Percentiles rank a stretch among this genome's conserved stretches.
Evolutionary conservation across 1,140 invertebrate species (phyloP).

Genomic region (Neuroterus valhalla): DNA sequence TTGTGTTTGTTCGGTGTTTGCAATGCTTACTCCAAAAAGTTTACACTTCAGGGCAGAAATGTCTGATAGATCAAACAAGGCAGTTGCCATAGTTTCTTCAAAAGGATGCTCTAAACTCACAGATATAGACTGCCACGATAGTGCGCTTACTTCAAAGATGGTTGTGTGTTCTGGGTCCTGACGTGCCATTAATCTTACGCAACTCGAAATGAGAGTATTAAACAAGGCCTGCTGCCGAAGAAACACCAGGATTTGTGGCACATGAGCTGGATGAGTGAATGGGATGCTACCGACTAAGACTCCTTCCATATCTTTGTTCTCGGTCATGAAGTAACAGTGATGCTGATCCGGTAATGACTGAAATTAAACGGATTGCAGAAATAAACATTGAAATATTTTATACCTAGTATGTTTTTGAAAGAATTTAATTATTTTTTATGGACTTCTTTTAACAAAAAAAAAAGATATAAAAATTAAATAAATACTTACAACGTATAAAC

Average conservation of each 20-base stretch:
- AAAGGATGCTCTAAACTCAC: slow-evolving; percentile 94
- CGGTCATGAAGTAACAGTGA: slow-evolving; percentile 95
- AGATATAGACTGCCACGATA: slow-evolving; percentile 91
- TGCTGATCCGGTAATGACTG: slow-evolving; percentile 93
- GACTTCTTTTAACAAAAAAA: neutral
- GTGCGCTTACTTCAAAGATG: slow-evolving; percentile 93
- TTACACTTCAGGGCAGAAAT: slow-evolving; percentile 83
- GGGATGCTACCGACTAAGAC: slow-evolving; percentile 89
- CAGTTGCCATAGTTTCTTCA: slow-evolving; percentile 93
- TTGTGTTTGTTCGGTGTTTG: slow-evolving; percentile 78
- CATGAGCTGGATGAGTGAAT: slow-evolving; percentile 94
- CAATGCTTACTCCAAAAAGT: slow-evolving; percentile 76
- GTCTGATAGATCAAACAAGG: slow-evolving; percentile 91
- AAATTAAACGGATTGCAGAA: slow-evolving; percentile 45
- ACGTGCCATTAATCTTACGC: slow-evolving; percentile 83
- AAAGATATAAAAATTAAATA: slow-evolving; percentile 20
- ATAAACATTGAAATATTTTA: neutral
- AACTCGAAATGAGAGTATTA: slow-evolving; percentile 91
- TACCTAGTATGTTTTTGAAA: no score
- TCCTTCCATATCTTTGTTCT: slow-evolving; percentile 86
- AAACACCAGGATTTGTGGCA: slow-evolving; percentile 89
- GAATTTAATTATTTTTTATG: no score
- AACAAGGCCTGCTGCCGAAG: slow-evolving; percentile 94
- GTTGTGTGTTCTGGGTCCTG: slow-evolving; percentile 85
- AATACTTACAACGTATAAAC: slow-evolving; percentile 85